Percentiles rank a stretch among this genome's conserved stretches.
phyloP scores from a whole-genome alignment of 2,797 vertebrate species.

The Semaprochilodus insignis region DNA sequence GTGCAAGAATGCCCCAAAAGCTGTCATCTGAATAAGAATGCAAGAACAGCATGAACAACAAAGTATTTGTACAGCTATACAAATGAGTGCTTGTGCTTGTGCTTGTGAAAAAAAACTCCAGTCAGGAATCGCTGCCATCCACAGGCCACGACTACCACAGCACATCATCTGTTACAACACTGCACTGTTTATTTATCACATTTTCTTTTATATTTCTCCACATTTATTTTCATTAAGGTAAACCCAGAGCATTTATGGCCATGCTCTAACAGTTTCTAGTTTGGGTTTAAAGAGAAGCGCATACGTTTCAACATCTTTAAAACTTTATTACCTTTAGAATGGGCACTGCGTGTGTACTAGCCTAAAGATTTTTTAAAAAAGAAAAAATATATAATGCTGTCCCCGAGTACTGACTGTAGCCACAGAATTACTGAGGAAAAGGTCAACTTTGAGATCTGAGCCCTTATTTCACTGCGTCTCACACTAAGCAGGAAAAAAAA shows the following conservation, averaged over 20 bases:
- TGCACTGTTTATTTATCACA: too few relatives aligned
- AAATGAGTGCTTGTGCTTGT: background rate
- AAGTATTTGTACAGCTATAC: background rate
- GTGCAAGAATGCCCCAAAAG: slow-evolving; percentile 97
- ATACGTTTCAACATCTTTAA: background rate
- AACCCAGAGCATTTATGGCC: background rate
- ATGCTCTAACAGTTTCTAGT: background rate
- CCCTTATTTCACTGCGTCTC: too few relatives aligned
- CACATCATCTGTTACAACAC: background rate
- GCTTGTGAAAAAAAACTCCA: background rate
- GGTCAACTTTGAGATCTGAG: too few relatives aligned
- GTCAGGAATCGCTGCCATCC: slow-evolving; percentile 5
- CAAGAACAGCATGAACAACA: background rate
- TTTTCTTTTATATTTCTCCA: too few relatives aligned
- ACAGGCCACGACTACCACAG: background rate
- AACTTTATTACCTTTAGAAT: background rate
- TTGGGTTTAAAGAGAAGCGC: background rate
- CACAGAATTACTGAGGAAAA: too few relatives aligned
- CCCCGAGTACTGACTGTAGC: too few relatives aligned
- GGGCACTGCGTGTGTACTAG: too few relatives aligned
- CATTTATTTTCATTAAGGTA: background rate
- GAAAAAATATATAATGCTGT: too few relatives aligned
- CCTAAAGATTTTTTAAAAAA: too few relatives aligned
- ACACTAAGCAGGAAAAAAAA: too few relatives aligned
- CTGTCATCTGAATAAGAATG: slow-evolving; percentile 87